Conservation (phyloP, 64 coral and sea anemone genomes). For the Platygyra sinensis region DNA sequence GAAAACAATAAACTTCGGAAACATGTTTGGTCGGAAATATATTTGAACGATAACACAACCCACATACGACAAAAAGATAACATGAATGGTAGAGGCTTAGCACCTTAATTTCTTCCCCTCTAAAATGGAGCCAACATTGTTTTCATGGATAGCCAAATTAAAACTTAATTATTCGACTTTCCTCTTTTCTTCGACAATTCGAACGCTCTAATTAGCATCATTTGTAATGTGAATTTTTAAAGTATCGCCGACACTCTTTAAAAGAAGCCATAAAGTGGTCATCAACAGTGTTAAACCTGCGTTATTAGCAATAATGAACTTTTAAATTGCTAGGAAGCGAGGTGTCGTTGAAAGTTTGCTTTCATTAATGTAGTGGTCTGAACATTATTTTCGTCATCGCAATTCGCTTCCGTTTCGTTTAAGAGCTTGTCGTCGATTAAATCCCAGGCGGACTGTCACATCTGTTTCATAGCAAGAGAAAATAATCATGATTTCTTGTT, state of each 20-base stretch:
- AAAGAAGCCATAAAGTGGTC: background rate
- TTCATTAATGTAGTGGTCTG: slow-evolving; percentile 5
- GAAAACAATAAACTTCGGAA: background rate
- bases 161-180: background rate
- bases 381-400: slow-evolving; percentile 15
- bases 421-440: background rate
- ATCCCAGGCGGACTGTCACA: background rate
- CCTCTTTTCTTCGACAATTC: background rate
- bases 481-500: too few relatives aligned
- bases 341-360: slow-evolving; percentile 8
- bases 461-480: too few relatives aligned
- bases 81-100: background rate
- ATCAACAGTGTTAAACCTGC: background rate
- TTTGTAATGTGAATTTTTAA: background rate
- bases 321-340: slow-evolving; percentile 2
- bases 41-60: background rate
- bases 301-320: background rate
- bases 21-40: background rate
- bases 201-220: slow-evolving; percentile 14
- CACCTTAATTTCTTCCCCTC: background rate
- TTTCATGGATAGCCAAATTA: background rate
- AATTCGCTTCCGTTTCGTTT: background rate
- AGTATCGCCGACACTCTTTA: background rate
- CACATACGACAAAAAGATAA: background rate
- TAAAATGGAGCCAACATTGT: background rate